Evolutionary conservation across 2,113 vertebrate species (phyloP).

Genomic region (Pogona vitticeps): DNA sequence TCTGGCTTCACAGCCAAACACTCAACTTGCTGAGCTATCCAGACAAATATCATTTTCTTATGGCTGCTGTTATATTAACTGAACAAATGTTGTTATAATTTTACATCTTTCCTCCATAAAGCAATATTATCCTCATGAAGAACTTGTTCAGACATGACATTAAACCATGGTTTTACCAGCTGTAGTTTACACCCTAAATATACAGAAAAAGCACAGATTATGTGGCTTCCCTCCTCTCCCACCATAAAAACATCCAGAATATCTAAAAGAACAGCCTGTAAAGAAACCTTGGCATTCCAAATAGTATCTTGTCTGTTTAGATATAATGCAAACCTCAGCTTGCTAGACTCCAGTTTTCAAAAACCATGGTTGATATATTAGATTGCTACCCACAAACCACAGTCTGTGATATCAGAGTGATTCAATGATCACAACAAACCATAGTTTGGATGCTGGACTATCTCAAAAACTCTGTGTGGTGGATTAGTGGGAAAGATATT

Average conservation of each 20-base stretch:
- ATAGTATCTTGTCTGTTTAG: neutral
- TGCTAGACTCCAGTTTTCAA: neutral
- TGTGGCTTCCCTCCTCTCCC: neutral
- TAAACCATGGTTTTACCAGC: neutral
- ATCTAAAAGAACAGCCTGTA: neutral
- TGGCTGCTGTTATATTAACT: neutral
- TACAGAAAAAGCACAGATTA: neutral
- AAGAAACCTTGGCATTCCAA: neutral
- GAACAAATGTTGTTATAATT: constrained; percentile 37
- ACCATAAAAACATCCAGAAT: neutral
- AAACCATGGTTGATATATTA: neutral
- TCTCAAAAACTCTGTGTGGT: neutral
- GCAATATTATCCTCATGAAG: neutral
- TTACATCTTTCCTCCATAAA: neutral
- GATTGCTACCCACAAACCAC: neutral
- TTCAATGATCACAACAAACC: neutral
- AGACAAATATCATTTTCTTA: neutral
- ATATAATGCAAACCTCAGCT: neutral
- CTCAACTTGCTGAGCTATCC: too few relatives aligned
- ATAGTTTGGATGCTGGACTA: neutral
- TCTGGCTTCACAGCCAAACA: too few relatives aligned
- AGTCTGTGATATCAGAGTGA: neutral
- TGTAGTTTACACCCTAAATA: neutral
- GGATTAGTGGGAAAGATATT: neutral
- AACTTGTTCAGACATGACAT: neutral